Conservation (phyloP, 2,888 invertebrate genomes). For the Harmothoe impar region DNA sequence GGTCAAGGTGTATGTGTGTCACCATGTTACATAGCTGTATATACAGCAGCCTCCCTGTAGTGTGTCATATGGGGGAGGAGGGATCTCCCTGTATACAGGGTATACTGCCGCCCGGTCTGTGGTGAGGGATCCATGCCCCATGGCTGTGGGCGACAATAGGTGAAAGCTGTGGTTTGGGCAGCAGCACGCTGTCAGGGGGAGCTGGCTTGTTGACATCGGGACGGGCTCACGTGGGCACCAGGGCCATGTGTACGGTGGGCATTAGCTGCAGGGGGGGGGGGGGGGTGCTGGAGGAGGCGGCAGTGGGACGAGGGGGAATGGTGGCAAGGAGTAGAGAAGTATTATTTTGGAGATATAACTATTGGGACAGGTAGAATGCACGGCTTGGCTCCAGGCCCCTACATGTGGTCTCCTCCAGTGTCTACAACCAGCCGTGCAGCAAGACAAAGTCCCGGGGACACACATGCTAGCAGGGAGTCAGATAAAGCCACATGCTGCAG, state of each 20-base stretch:
- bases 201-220: neutral
- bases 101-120: neutral
- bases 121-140: neutral
- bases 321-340: neutral
- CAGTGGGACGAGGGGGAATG: neutral
- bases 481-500: neutral
- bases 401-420: neutral
- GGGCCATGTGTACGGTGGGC: neutral
- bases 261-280: constrained; percentile 14
- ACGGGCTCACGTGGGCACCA: constrained; percentile 30
- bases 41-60: neutral
- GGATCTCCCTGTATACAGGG: too few relatives aligned
- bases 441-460: neutral
- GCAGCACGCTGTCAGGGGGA: neutral
- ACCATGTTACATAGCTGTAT: neutral
- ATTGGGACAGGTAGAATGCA: neutral
- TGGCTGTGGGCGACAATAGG: constrained; percentile 33
- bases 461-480: neutral
- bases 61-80: neutral
- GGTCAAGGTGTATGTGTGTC: constrained; percentile 16
- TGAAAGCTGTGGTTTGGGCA: neutral
- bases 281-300: neutral
- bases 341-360: neutral
- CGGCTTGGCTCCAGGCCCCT: neutral
- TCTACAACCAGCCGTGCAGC: constrained; percentile 7